Percentiles rank a stretch among this genome's conserved stretches.
Conservation (phyloP, 2,888 invertebrate species). For the Willowsia nigromaculata region DNA sequence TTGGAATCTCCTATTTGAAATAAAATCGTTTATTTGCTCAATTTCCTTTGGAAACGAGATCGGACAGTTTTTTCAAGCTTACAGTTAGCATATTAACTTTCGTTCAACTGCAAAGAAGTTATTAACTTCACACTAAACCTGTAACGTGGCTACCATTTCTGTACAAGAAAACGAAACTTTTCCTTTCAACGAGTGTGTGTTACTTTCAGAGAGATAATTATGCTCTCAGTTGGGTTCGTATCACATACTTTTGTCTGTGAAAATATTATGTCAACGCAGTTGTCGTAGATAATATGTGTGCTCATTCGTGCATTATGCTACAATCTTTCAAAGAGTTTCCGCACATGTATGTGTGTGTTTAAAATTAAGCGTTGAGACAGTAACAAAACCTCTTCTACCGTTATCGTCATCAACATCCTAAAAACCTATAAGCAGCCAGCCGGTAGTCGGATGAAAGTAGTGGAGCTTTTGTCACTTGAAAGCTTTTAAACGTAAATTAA, state of each 20-base stretch:
- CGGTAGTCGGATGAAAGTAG: neutral
- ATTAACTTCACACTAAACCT: neutral
- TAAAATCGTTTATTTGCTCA: no score
- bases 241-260: neutral
- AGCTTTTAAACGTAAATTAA: conserved; percentile 67
- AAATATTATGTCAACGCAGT: neutral
- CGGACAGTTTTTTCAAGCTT: no score
- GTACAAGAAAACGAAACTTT: neutral
- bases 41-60: no score
- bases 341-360: neutral
- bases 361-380: neutral
- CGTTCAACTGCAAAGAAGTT: neutral
- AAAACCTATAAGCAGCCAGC: neutral
- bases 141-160: neutral
- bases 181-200: neutral
- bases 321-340: neutral
- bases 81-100: neutral
- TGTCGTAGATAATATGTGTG: neutral
- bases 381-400: neutral
- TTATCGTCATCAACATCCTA: neutral
- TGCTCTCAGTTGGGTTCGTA: neutral
- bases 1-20: no score
- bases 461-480: conserved; percentile 54
- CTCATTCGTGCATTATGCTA: conserved; percentile 27
- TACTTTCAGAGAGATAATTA: neutral